phyloP scores from a whole-genome alignment of 2,888 invertebrate species.

The Yponomeuta plumbellus region DNA sequence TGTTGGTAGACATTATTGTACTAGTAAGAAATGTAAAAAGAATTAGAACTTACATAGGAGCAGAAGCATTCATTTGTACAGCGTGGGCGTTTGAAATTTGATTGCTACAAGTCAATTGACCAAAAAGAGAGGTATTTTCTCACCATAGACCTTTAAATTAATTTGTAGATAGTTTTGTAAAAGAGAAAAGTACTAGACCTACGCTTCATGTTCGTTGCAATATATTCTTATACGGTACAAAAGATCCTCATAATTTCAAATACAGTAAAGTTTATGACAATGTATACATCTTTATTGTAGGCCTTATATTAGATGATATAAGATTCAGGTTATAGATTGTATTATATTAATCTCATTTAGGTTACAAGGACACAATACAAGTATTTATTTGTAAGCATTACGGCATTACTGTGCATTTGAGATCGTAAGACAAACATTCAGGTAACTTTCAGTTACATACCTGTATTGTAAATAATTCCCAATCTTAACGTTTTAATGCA shows the following conservation, averaged over 20 bases:
- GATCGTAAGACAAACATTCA: slow-evolving; percentile 12
- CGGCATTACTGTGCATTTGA: slow-evolving; percentile 10
- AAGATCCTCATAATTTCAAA: background rate
- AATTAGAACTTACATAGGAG: background rate
- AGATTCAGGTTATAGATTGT: slow-evolving; percentile 4
- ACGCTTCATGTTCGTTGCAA: background rate
- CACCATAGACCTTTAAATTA: background rate
- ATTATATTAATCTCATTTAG: slow-evolving; percentile 14
- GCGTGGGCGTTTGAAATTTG: background rate
- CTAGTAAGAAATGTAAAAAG: background rate
- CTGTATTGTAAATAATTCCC: background rate
- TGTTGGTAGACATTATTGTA: background rate
- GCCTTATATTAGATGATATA: background rate
- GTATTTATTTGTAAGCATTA: slow-evolving; percentile 10
- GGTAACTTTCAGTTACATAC: background rate
- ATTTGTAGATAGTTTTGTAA: background rate
- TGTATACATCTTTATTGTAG: background rate
- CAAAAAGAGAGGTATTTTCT: background rate
- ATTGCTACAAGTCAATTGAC: background rate
- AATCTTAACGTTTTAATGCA: background rate
- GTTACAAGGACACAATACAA: background rate
- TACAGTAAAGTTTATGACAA: background rate
- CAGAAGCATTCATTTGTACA: background rate
- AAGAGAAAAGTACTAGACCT: background rate
- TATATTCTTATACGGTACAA: background rate